Evolutionary conservation across 2,113 vertebrate species (phyloP), one percentile per base, ranked within the genome.

Genomic region (Catharus bicknelli): DNA sequence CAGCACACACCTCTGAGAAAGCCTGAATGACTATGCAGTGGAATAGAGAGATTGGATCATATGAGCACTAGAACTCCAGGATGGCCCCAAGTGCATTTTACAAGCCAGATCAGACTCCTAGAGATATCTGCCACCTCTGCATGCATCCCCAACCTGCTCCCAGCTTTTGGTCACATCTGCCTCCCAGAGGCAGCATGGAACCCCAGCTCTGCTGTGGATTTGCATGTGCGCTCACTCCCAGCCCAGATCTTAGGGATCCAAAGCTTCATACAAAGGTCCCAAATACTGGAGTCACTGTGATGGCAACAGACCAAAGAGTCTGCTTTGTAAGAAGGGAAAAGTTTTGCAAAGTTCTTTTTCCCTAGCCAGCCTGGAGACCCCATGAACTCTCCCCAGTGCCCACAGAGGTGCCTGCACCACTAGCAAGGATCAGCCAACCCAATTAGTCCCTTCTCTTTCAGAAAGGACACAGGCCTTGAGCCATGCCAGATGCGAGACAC

Each of bases 1-100:
- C 61, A 95, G 85, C 34, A 93, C 34, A 76, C 66, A 90, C 38
- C 47, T 93, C 86, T 45, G 8, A 90, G 81, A 95, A 90, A 43
- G 63, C 17, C 59, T 77, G 75, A 90, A 90, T 95, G 82, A 72
- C 62, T 76, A 63, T 47, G 63, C 27, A 84, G 64, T 18, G 6
- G 48, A 83, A 72, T 73, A 73, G 5, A 83, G 82, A 4, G 7
- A n/a, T 38, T 10, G 13, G 70, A 62, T 90, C 26, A 22, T 40
- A 48, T 2, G 19, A 27, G 27, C 8, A 55, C 26, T 55, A 55
- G 48, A 67, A 57, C 15, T 66, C n/a, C 30, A 80, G 59, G 14
- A 83, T 38, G 4, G 36, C 43, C 18, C 15, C 25, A 26, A 8
- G 16, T 34, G 26, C 32, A 18, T 69, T 83, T 73, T 36, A 40